These are phyloP conservation scores for Perca flavescens DNA, from an alignment of 2,113 vertebrate genomes.

Conservation along the genomic window DNA sequence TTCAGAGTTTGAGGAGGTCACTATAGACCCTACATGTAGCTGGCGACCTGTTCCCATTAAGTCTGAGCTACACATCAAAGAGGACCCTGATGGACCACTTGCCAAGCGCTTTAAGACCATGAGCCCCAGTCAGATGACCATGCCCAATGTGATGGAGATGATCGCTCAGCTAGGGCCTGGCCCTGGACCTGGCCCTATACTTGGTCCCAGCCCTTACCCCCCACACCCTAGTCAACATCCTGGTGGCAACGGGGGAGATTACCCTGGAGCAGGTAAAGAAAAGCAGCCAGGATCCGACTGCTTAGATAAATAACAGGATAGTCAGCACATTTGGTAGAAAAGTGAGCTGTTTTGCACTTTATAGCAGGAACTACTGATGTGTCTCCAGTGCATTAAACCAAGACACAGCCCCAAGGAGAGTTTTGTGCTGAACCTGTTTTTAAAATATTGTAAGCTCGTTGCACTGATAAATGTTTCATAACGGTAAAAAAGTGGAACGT, in stretches of 20 bases:
- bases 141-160: constrained; percentile 99
- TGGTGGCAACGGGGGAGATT: constrained; percentile 89
- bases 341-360: constrained; percentile 43
- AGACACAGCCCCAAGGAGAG: constrained; percentile 42
- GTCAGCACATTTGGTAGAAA: constrained; percentile 30
- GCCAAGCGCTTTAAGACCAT: constrained; percentile 99
- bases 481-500: background rate
- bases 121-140: constrained; percentile 99
- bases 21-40: constrained; percentile 98
- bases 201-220: constrained; percentile 92
- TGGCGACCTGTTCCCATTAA: constrained; percentile 99
- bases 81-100: constrained; percentile 97
- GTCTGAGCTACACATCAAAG: constrained; percentile 98
- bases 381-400: constrained; percentile 48
- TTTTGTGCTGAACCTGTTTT: constrained; percentile 42
- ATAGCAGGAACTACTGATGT: constrained; percentile 36
- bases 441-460: constrained; percentile 34
- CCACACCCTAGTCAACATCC: constrained; percentile 90
- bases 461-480: constrained; percentile 49
- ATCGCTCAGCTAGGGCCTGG: constrained; percentile 97
- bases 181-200: constrained; percentile 90
- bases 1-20: constrained; percentile 99
- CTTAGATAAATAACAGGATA: constrained; percentile 24
- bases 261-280: constrained; percentile 90
- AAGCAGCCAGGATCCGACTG: constrained; percentile 2